Evolutionary conservation across 2,797 vertebrate species (phyloP), one percentile per base, ranked within the genome.

Genomic region (Meriones psammophilus): DNA sequence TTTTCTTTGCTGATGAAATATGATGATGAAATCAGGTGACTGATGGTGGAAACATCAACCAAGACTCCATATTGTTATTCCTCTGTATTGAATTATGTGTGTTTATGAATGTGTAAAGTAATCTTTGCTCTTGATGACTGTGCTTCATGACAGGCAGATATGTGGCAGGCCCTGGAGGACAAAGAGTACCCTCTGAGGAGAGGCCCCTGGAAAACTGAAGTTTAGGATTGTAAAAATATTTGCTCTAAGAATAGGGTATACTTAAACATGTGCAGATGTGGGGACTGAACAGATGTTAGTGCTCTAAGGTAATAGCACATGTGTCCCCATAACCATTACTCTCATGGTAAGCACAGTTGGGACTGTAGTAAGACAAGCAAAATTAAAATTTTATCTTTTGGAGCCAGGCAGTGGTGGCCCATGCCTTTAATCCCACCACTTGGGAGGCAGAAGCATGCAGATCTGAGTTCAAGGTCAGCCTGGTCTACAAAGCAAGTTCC

Each of bases 81-180:
- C 18, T 93, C 94, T 95, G 8, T 9, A 95, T 96, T 36, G 66
- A 94, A 80, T 96, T 39, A 71, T 18, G 92, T 20, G 56, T 20
- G 92, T 97, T 94, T 94, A 13, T 84, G 54, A 68, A 80, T 83
- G 24, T 26, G 80, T 97, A 66, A 58, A 85, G 18, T 95, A 95
- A 81, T 26, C 74, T 39, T 0, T 58, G 18, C 30, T 13, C 5
- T 58, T 96, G 36, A 42, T 50, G 94, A 92, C 8, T 36, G 2
- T 69, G 50, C 15, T 96, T 93, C 76, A 91, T 89, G 81, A 89
- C 4, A 68, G 39, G 83, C 83, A 89, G 73, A 71, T 33, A 3
- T 78, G 10, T 73, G 9, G 80, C 42, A 8, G 86, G 39, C 4
- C 10, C 46, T 33, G 15, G 5, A 0, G 83, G 62, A 84, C 86